Percentiles rank a stretch among this genome's conserved stretches.
Evolutionary conservation across 2,888 invertebrate species (phyloP).

Genomic region (Idaea biselata): DNA sequence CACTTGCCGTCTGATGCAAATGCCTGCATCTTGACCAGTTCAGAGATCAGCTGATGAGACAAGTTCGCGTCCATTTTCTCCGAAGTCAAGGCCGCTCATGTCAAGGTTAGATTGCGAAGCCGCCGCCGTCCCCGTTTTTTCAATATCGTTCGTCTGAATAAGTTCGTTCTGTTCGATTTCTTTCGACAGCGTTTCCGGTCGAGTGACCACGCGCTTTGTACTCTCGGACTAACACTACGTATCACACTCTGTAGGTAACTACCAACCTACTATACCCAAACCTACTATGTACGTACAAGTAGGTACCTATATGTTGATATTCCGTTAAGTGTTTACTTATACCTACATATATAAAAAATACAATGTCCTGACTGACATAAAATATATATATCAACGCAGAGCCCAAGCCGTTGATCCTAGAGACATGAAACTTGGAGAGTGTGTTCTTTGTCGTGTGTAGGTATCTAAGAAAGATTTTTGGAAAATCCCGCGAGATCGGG

Average conservation of each 20-base stretch:
- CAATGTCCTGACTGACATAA: no score
- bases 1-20: neutral
- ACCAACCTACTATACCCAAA: neutral
- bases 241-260: conserved; percentile 5
- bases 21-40: neutral
- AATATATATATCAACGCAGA: no score
- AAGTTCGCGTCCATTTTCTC: conserved; percentile 59
- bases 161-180: conserved; percentile 62
- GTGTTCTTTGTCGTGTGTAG: no score
- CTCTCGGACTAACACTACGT: conserved; percentile 20
- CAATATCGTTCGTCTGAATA: conserved; percentile 58
- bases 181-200: conserved; percentile 70
- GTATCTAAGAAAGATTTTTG: no score
- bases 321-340: no score
- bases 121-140: conserved; percentile 66
- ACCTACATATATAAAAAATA: no score
- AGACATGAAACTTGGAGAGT: no score
- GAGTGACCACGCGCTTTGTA: conserved; percentile 48
- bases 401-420: no score
- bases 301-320: neutral
- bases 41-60: conserved; percentile 35
- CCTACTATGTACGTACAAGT: neutral
- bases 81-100: conserved; percentile 69
- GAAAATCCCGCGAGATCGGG: no score
- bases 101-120: conserved; percentile 73